Percentiles rank a stretch among this genome's conserved stretches.
Evolutionary conservation across 2,113 vertebrate species (phyloP).

Genomic region (Silurus meridionalis): DNA sequence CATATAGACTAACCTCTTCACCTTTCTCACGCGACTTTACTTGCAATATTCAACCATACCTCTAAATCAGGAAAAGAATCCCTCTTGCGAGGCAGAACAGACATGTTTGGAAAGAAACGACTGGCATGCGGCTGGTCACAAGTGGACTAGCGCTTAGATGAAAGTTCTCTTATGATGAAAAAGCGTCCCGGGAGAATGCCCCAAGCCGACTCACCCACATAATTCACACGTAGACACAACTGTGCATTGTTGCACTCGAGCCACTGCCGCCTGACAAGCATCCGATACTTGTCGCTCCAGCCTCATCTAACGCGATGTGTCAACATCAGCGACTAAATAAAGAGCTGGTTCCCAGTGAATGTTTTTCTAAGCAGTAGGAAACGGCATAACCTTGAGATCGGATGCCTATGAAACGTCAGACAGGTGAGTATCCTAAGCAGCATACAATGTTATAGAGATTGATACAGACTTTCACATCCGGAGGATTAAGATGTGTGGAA

Average conservation of each 20-base stretch:
- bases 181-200: background rate
- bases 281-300: background rate
- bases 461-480: background rate
- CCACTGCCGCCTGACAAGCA: constrained; percentile 17
- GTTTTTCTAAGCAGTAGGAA: constrained; percentile 19
- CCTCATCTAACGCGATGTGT: constrained; percentile 39
- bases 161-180: constrained; percentile 12
- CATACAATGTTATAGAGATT: constrained; percentile 9
- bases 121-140: constrained; percentile 30
- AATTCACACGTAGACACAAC: constrained; percentile 55
- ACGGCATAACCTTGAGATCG: background rate
- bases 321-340: constrained; percentile 37
- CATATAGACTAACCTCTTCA: background rate
- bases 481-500: background rate
- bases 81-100: background rate
- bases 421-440: constrained; percentile 14
- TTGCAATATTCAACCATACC: background rate
- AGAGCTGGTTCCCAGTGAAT: constrained; percentile 6
- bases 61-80: constrained; percentile 26
- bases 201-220: background rate
- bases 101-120: constrained; percentile 32
- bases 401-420: background rate
- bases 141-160: background rate
- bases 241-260: constrained; percentile 42
- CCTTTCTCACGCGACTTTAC: background rate